Evolutionary conservation across 2,888 invertebrate species (phyloP).

Genomic region (Hetaerina titia): DNA sequence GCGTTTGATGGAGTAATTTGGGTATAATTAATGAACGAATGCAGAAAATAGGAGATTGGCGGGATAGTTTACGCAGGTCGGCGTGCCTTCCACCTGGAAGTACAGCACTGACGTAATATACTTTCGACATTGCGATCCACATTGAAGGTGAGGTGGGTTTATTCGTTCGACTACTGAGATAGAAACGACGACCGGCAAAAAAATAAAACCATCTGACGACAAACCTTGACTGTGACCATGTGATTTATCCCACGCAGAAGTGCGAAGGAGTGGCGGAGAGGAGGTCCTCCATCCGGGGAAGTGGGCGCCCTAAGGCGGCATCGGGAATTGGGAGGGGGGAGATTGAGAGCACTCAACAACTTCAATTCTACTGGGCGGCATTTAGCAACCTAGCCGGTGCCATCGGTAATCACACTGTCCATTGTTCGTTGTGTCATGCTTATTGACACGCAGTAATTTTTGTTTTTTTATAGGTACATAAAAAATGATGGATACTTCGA

Average conservation of each 20-base stretch:
- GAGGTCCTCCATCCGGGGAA: background rate
- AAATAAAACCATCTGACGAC: background rate
- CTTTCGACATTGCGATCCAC: background rate
- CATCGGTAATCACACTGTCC: no score
- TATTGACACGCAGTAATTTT: no score
- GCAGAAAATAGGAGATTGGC: background rate
- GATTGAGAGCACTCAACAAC: no score
- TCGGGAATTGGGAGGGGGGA: no score
- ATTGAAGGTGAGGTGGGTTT: background rate
- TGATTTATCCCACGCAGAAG: background rate
- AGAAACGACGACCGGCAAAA: background rate
- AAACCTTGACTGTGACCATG: background rate
- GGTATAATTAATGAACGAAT: background rate
- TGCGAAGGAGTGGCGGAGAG: background rate
- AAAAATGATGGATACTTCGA: no score
- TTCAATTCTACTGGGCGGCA: no score
- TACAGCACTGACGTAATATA: background rate
- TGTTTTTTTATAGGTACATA: no score
- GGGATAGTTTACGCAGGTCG: background rate
- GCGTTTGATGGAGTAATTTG: background rate
- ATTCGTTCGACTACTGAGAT: background rate
- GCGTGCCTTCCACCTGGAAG: background rate
- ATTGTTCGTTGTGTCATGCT: no score
- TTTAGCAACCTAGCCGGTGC: no score
- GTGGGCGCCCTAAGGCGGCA: background rate